phyloP scores from a whole-genome alignment of 2,888 invertebrate species.

The Brachypterus glaber region DNA sequence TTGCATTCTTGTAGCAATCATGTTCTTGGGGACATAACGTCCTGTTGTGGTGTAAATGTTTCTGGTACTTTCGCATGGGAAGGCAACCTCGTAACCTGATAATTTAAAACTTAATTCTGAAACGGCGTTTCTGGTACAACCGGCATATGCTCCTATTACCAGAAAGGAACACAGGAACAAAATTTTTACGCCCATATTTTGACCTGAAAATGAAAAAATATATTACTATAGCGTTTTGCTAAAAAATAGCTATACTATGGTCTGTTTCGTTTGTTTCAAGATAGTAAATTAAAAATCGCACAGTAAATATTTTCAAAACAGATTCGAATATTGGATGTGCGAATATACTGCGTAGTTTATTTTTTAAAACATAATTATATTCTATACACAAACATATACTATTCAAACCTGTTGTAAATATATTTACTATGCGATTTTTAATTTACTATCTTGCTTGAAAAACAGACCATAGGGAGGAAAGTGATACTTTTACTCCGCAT shows the following conservation, averaged over 20 bases:
- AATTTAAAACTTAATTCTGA: slow-evolving; percentile 35
- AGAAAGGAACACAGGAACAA: slow-evolving; percentile 3
- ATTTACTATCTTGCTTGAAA: too few relatives aligned
- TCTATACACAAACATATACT: too few relatives aligned
- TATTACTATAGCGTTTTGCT: neutral
- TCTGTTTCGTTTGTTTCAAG: slow-evolving; percentile 1
- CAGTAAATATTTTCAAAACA: too few relatives aligned
- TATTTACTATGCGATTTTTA: too few relatives aligned
- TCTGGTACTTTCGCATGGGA: slow-evolving; percentile 42
- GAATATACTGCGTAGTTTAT: too few relatives aligned
- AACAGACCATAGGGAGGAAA: neutral
- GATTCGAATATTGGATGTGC: too few relatives aligned
- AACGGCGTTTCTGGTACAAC: slow-evolving; percentile 25
- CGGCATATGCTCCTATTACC: slow-evolving; percentile 4
- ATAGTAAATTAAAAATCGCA: too few relatives aligned
- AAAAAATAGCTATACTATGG: neutral
- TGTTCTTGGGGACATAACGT: slow-evolving; percentile 49
- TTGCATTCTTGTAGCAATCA: slow-evolving; percentile 53
- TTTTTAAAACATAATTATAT: too few relatives aligned
- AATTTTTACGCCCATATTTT: slow-evolving; percentile 7
- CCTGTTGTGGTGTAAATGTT: slow-evolving; percentile 49
- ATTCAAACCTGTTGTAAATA: too few relatives aligned
- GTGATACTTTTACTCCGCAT: too few relatives aligned
- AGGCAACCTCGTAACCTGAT: slow-evolving; percentile 28
- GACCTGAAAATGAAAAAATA: neutral